Evolutionary conservation across 2,797 vertebrate genomes (phyloP), one percentile per base, ranked within the genome.

Genomic region (Microhierax caerulescens): DNA sequence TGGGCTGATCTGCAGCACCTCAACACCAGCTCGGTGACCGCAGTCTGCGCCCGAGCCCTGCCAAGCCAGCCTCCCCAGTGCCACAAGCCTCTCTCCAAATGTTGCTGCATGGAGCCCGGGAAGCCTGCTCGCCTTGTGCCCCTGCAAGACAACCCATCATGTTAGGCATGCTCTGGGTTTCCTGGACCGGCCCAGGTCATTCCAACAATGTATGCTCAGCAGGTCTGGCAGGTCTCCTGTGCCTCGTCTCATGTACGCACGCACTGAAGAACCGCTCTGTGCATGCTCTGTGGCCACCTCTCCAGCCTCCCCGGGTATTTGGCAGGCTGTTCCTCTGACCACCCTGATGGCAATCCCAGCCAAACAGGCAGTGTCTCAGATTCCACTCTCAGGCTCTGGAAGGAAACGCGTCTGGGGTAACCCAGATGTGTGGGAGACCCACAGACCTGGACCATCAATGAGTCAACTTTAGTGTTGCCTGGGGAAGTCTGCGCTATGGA

Each of bases 361-460:
- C 70, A 82, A 95, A 70, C 56, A 92, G 84, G 78, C 88, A n/a
- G 39, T 25, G 67, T 82, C 81, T 96, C 92, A 77, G 51, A 74
- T 95, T 94, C 80, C 88, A 70, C 86, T 82, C 72, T 22, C 59
- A 22, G 43, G 91, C 91, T 92, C 89, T 94, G 84, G 70, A 92
- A 93, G 84, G 84, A 96, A 97, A 75, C 63, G 77, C 6, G 50
- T 89, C 75, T 95, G 72, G 84, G 94, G 56, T 91, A 96, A 89
- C 56, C 80, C 92, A 95, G 78, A 89, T 82, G 72, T 80, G 85
- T 80, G 72, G 94, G 13, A 96, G 91, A 84, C 53, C 89, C 89
- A 90, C 47, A 7, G 85, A 85, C 37, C 82, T 16, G 3, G 65
- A 32, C 69, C 82, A 61, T 89, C 94, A 92, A 53, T 81, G 89